phyloP scores from a whole-genome alignment of 2,888 invertebrate species.

The Cerastis rubricosa region DNA sequence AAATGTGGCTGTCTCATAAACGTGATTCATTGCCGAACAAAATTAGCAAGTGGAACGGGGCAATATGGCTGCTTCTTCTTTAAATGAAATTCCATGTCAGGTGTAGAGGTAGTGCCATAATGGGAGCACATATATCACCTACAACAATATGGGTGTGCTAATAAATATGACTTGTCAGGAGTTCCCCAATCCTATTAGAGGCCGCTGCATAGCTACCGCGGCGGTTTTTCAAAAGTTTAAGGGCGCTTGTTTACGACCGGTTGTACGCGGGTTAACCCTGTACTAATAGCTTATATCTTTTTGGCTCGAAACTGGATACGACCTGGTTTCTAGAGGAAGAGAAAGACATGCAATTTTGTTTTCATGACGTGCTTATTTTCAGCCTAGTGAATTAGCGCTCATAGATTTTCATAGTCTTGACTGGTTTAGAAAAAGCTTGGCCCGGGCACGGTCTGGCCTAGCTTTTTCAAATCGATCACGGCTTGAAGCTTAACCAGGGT shows the following conservation, averaged over 20 bases:
- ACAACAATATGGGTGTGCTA: constrained; percentile 82
- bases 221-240: constrained; percentile 69
- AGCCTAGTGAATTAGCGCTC: not conserved
- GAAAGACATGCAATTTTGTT: not conserved
- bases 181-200: constrained; percentile 76
- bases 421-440: no score
- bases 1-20: constrained; percentile 84
- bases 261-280: not conserved
- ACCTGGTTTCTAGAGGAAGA: not conserved
- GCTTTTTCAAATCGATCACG: no score
- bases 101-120: constrained; percentile 78
- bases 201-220: constrained; percentile 46
- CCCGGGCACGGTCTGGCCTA: no score
- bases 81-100: constrained; percentile 89
- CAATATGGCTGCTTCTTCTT: constrained; percentile 81
- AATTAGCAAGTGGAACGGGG: constrained; percentile 83
- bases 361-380: not conserved
- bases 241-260: not conserved
- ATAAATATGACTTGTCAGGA: constrained; percentile 86
- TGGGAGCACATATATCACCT: constrained; percentile 83
- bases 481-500: not conserved
- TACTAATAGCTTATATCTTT: not conserved
- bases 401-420: not conserved
- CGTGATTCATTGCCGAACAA: constrained; percentile 83
- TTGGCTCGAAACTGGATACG: not conserved